Conservation (phyloP, 2,888 invertebrate species). For the Clepsis dumicolana region DNA sequence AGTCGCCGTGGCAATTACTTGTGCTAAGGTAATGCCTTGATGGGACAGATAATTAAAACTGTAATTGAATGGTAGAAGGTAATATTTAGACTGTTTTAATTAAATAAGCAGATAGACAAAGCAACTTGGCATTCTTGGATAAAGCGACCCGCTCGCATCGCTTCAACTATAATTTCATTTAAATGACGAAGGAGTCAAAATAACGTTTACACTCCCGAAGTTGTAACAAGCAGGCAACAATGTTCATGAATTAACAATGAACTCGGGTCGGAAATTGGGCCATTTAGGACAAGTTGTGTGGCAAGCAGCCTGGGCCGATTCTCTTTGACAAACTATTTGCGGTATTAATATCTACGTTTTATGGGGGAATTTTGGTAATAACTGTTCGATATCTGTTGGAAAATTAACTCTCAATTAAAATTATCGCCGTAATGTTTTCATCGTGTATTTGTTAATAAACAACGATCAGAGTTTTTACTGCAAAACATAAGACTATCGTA, state of each 20-base stretch:
- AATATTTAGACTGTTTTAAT: no score
- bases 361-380: slow-evolving; percentile 20
- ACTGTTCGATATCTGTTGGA: neutral
- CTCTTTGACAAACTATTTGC: slow-evolving; percentile 59
- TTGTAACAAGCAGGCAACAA: slow-evolving; percentile 66
- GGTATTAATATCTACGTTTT: slow-evolving; percentile 38
- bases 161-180: slow-evolving; percentile 55
- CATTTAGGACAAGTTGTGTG: slow-evolving; percentile 64
- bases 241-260: slow-evolving; percentile 76
- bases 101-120: neutral
- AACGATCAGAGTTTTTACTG: no score
- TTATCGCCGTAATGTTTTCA: neutral
- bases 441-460: neutral
- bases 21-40: no score
- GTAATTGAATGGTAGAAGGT: no score
- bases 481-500: no score
- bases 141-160: slow-evolving; percentile 10
- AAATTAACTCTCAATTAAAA: neutral
- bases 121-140: neutral
- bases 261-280: slow-evolving; percentile 61
- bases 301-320: slow-evolving; percentile 49
- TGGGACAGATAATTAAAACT: no score
- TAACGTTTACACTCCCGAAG: slow-evolving; percentile 59
- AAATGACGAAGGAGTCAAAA: slow-evolving; percentile 52
- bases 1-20: no score